phyloP scores from a whole-genome alignment of 2,888 invertebrate species.

The Limenitis camilla region DNA sequence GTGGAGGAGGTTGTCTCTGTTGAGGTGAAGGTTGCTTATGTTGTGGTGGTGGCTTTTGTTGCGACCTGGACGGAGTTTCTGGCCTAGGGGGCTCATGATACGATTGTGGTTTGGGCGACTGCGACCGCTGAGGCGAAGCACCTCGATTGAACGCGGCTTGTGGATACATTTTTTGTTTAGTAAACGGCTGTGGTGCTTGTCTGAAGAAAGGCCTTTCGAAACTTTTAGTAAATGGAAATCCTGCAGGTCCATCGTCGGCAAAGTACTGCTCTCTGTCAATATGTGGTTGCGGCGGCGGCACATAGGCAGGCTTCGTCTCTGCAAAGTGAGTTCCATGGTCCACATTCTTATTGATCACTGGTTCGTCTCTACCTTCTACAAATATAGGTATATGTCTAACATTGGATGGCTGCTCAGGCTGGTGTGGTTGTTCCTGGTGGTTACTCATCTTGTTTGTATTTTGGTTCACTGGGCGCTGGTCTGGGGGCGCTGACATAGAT shows the following conservation, averaged over 20 bases:
- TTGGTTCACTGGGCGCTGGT: conserved; percentile 54
- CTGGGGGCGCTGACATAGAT: conserved; percentile 87
- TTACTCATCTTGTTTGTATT: conserved; percentile 49
- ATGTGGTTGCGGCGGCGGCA: conserved; percentile 49
- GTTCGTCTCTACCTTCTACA: conserved; percentile 89
- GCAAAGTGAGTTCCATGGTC: conserved; percentile 52
- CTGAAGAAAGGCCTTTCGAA: conserved; percentile 62
- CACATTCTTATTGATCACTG: conserved; percentile 79
- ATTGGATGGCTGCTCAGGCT: conserved; percentile 54
- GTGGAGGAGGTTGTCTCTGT: conserved; percentile 34
- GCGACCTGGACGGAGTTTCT: conserved; percentile 44
- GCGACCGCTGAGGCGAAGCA: conserved; percentile 57
- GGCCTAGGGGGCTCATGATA: conserved; percentile 53
- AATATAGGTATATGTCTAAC: conserved; percentile 91
- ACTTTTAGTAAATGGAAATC: conserved; percentile 59
- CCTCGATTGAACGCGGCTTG: conserved; percentile 52
- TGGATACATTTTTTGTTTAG: conserved; percentile 65
- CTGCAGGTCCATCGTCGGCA: conserved; percentile 49
- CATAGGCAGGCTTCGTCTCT: conserved; percentile 50
- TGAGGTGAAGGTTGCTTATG: conserved; percentile 34
- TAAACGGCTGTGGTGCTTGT: conserved; percentile 66
- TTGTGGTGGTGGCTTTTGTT: conserved; percentile 36
- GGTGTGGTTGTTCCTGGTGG: conserved; percentile 40
- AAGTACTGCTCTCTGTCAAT: conserved; percentile 64
- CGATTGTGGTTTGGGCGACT: conserved; percentile 55